Percentiles rank a stretch among this genome's conserved stretches.
phyloP scores from a whole-genome alignment of 2,113 vertebrate species.

The Coryphaenoides rupestris region DNA sequence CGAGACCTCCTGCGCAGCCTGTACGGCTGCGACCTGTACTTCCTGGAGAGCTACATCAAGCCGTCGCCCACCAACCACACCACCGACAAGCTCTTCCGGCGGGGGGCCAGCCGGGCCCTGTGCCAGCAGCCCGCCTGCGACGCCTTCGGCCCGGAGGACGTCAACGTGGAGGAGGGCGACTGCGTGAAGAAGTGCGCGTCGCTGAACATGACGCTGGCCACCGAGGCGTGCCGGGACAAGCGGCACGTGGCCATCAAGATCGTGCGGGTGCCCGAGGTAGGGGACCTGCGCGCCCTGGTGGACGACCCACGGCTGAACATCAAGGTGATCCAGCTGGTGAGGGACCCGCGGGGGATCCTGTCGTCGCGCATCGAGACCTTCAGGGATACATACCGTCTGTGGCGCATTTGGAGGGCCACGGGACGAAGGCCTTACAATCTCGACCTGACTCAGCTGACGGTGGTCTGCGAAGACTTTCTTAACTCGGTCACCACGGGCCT shows the following conservation, averaged over 20 bases:
- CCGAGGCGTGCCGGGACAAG: conserved; percentile 83
- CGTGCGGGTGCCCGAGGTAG: conserved; percentile 88
- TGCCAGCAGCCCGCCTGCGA: conserved; percentile 89
- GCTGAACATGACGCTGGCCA: conserved; percentile 87
- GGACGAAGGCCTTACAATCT: conserved; percentile 91
- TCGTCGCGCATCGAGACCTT: conserved; percentile 94
- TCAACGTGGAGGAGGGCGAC: conserved; percentile 89
- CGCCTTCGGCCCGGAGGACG: conserved; percentile 69
- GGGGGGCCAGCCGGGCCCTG: conserved; percentile 88
- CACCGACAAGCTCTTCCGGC: conserved; percentile 88
- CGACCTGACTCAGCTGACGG: conserved; percentile 87
- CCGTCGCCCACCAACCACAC: conserved; percentile 89
- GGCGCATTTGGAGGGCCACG: conserved; percentile 94
- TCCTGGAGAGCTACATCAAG: conserved; percentile 94
- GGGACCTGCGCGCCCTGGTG: conserved; percentile 85
- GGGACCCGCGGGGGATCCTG: conserved; percentile 91
- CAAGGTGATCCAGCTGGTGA: conserved; percentile 94
- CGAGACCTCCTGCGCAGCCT: conserved; percentile 90
- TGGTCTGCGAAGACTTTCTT: conserved; percentile 91
- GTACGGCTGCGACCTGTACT: conserved; percentile 91
- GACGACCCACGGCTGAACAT: conserved; percentile 92
- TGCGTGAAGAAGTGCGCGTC: conserved; percentile 86
- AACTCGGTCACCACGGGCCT: conserved; percentile 89
- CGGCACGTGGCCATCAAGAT: conserved; percentile 92
- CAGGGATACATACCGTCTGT: conserved; percentile 90